These are phyloP conservation scores for Cantharis rustica DNA, from an alignment of 2,888 invertebrate species.

Conservation along the genomic window DNA sequence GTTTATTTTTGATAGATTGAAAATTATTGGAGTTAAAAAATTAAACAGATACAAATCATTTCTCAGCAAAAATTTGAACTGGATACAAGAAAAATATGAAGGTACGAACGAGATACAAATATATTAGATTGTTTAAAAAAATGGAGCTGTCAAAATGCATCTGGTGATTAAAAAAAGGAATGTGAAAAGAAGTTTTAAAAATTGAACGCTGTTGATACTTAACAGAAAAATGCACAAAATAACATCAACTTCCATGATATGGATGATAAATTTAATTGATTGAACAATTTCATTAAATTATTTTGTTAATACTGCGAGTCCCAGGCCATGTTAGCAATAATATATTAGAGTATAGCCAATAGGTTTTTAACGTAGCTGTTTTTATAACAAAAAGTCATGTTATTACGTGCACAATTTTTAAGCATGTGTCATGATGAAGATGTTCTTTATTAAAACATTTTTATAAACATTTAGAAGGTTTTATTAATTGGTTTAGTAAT, in stretches of 20 bases:
- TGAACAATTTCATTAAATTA: conserved; percentile 32
- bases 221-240: conserved; percentile 48
- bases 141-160: too few species aligned
- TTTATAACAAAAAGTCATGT: conserved; percentile 33
- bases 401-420: conserved; percentile 32
- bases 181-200: conserved; percentile 12
- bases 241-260: conserved; percentile 52
- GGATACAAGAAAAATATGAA: too few species aligned
- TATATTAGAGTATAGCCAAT: conserved; percentile 34
- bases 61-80: too few species aligned
- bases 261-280: conserved; percentile 34
- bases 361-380: conserved; percentile 32
- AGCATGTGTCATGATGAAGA: conserved; percentile 24
- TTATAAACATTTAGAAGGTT: conserved; percentile 29
- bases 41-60: too few species aligned
- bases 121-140: too few species aligned
- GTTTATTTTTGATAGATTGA: too few species aligned
- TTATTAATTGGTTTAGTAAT: conserved; percentile 25
- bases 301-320: conserved; percentile 35
- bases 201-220: conserved; percentile 47
- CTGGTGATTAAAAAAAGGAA: background rate
- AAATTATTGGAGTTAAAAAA: too few species aligned
- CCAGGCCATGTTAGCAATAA: conserved; percentile 55
- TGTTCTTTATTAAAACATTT: conserved; percentile 32
- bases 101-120: too few species aligned